A percentile compares a stretch with the other conserved stretches of the same genome.
These are phyloP conservation scores for Gnathonemus longibarbis DNA, from an alignment of 2,113 vertebrate species.

Conservation along the genomic window DNA sequence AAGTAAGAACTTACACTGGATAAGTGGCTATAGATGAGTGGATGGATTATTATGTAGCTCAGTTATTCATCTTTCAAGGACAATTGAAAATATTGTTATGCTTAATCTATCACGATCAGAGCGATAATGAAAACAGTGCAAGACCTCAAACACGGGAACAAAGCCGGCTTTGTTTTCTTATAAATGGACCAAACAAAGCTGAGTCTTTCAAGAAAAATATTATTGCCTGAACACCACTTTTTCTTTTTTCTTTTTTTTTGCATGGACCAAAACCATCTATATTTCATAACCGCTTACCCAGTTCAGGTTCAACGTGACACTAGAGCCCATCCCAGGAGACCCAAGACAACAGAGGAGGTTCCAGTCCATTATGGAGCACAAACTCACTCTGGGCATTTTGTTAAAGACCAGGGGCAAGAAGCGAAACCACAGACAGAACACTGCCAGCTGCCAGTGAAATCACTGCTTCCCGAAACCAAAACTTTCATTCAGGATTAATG, in stretches of 20 bases:
- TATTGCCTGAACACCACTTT: background rate
- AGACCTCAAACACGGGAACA: background rate
- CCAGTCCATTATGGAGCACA: background rate
- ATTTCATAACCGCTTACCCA: background rate
- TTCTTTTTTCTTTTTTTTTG: no score
- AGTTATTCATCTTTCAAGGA: background rate
- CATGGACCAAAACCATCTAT: background rate
- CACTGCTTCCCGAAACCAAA: background rate
- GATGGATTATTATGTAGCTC: background rate
- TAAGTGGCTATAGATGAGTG: background rate
- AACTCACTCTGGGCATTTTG: background rate
- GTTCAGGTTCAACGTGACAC: background rate
- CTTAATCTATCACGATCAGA: background rate
- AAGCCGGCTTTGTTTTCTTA: background rate
- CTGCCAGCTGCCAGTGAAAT: background rate
- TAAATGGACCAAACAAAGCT: background rate
- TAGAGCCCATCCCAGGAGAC: background rate
- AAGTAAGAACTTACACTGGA: background rate
- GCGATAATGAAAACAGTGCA: constrained; percentile 1
- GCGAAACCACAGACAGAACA: background rate
- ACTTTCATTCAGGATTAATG: background rate
- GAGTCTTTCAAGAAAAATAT: background rate
- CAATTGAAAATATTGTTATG: background rate
- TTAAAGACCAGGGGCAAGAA: background rate
- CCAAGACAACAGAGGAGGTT: background rate